A percentile compares a stretch with the other conserved stretches of the same genome.
Evolutionary conservation across 2,797 vertebrate genomes (phyloP).

Genomic region (Heterohyrax brucei): DNA sequence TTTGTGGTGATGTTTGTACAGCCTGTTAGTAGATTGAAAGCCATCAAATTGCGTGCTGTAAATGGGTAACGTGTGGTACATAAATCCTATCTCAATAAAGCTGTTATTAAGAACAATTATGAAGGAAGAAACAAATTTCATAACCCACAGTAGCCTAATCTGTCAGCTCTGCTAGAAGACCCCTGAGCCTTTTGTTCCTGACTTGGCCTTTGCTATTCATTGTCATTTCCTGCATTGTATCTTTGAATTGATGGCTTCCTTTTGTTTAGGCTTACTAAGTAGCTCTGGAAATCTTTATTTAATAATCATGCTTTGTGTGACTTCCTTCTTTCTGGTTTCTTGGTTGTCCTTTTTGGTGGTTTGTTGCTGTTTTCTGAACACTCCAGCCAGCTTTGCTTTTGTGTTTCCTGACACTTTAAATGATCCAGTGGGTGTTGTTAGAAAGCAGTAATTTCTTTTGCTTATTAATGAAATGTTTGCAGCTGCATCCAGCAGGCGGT

Average conservation of each 20-base stretch:
- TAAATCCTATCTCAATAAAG: background rate
- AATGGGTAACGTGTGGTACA: background rate
- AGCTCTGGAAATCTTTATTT: constrained; percentile 57
- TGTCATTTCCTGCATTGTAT: background rate
- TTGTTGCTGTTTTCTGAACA: fast-evolving
- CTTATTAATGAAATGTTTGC: constrained; percentile 48
- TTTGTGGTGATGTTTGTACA: background rate
- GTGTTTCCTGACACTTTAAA: background rate
- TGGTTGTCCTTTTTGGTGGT: fast-evolving
- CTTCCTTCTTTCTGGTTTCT: constrained; percentile 27
- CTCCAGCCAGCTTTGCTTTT: background rate
- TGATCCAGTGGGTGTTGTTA: background rate
- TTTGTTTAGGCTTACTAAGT: background rate
- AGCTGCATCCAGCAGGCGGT: background rate
- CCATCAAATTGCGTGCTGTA: background rate
- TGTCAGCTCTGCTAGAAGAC: background rate
- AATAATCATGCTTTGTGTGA: background rate
- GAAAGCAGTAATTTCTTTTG: background rate
- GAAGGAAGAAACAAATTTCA: background rate
- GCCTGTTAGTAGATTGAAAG: too few species aligned
- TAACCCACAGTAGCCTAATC: background rate
- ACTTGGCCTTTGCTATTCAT: background rate
- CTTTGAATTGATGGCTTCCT: background rate
- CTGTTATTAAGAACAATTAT: background rate
- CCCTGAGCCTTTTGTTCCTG: background rate